phyloP scores from a whole-genome alignment of 1,140 invertebrate species.

The Leptinotarsa undecemlineata region DNA sequence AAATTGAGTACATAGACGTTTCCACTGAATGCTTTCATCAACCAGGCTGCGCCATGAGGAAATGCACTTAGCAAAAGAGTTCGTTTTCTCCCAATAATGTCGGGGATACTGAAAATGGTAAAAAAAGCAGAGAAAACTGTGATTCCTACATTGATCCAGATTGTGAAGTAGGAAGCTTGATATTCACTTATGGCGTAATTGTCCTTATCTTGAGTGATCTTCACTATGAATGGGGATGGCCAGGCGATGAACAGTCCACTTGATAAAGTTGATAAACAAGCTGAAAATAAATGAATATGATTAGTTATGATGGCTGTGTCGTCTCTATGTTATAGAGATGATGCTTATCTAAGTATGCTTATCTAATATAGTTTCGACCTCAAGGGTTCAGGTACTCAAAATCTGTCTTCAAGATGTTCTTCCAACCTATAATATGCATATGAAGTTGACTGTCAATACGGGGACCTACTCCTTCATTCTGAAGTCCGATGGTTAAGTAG shows the following conservation, averaged over 20 bases:
- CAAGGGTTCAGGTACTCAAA: too few species aligned
- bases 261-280: background rate
- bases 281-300: background rate
- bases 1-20: slow-evolving; percentile 18
- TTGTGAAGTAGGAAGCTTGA: background rate
- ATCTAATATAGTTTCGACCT: too few species aligned
- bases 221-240: slow-evolving; percentile 25
- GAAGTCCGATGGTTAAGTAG: too few species aligned
- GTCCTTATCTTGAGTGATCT: slow-evolving; percentile 9
- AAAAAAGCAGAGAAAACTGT: background rate
- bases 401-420: too few species aligned
- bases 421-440: too few species aligned
- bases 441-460: too few species aligned
- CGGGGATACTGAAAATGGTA: slow-evolving; percentile 24
- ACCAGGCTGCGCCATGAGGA: slow-evolving; percentile 13
- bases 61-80: slow-evolving; percentile 32
- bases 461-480: too few species aligned
- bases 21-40: slow-evolving; percentile 18
- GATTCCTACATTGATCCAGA: background rate
- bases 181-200: background rate
- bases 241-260: slow-evolving; percentile 27
- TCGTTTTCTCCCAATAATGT: slow-evolving; percentile 39
- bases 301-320: background rate
- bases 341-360: too few species aligned
- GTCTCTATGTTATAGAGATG: too few species aligned